Percentiles rank a stretch among this genome's conserved stretches.
Evolutionary conservation across 2,797 vertebrate genomes (phyloP).

Genomic region (Chloroceryle inda): DNA sequence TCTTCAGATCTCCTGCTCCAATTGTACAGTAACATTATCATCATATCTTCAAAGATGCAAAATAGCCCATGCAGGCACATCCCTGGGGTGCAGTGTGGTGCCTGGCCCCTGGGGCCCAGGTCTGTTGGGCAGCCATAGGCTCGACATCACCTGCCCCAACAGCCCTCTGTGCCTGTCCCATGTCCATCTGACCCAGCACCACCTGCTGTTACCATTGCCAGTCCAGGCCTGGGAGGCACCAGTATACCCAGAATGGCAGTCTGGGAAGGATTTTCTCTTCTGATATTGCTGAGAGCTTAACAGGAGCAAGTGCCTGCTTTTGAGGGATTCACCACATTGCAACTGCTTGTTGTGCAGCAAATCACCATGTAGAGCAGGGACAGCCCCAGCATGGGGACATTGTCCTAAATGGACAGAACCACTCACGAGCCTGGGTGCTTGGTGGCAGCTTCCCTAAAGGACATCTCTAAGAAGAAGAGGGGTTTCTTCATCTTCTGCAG

Average conservation of each 20-base stretch:
- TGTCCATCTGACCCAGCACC: not conserved
- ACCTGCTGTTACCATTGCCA: accelerated
- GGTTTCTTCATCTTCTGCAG: not conserved
- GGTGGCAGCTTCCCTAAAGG: not conserved
- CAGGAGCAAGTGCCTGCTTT: not conserved
- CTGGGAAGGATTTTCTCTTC: not conserved
- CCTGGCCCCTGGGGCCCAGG: not conserved
- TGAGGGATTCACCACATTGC: not conserved
- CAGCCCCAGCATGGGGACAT: not conserved
- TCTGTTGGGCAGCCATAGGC: not conserved
- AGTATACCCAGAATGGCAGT: not conserved
- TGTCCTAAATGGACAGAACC: accelerated
- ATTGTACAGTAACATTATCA: not conserved
- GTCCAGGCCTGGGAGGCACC: not conserved
- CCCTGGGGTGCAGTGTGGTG: not conserved
- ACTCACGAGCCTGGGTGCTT: not conserved
- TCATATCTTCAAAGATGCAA: not conserved
- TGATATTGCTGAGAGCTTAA: not conserved
- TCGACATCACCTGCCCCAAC: accelerated
- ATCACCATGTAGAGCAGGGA: accelerated
- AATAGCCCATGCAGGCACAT: accelerated
- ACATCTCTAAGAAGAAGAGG: not conserved
- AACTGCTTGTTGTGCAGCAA: not conserved
- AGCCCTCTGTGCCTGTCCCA: not conserved
- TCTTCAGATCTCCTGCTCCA: not conserved